phyloP scores from a whole-genome alignment of 2,113 vertebrate species.

The Pao palembangensis region DNA sequence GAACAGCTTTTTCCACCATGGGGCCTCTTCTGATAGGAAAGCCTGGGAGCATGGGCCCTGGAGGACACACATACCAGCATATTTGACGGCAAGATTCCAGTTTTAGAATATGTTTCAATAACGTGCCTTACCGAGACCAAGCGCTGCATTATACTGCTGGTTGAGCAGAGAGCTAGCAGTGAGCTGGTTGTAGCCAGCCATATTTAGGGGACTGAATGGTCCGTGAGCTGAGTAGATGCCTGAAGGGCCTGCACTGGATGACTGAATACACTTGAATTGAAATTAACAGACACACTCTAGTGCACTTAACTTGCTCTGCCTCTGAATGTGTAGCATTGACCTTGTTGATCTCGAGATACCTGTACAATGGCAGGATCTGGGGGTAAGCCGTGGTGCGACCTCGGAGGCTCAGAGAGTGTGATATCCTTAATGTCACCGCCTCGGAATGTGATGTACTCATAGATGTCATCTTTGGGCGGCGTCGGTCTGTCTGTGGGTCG shows the following conservation, averaged over 20 bases:
- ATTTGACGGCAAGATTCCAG: neutral
- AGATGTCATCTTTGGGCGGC: slow-evolving; percentile 89
- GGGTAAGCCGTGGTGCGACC: slow-evolving; percentile 85
- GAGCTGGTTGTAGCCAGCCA: slow-evolving; percentile 87
- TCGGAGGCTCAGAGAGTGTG: slow-evolving; percentile 87
- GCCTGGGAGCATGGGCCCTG: slow-evolving; percentile 76
- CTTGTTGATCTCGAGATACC: slow-evolving; percentile 57
- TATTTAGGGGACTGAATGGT: slow-evolving; percentile 86
- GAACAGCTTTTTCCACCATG: slow-evolving; percentile 95
- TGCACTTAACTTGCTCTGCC: too few relatives aligned
- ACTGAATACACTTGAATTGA: slow-evolving; percentile 68
- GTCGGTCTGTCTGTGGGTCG: slow-evolving; percentile 89
- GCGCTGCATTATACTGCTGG: slow-evolving; percentile 87
- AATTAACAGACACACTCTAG: neutral
- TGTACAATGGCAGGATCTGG: slow-evolving; percentile 95
- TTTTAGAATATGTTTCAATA: neutral
- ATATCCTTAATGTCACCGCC: slow-evolving; percentile 97
- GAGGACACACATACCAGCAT: neutral
- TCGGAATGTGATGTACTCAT: slow-evolving; percentile 96
- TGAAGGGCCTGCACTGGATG: slow-evolving; percentile 83
- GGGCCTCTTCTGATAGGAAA: slow-evolving; percentile 81
- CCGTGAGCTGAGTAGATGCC: slow-evolving; percentile 79
- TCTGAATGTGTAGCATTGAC: too few relatives aligned
- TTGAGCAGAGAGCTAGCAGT: slow-evolving; percentile 86
- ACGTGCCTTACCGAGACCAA: slow-evolving; percentile 81